Base-by-base conservation (phyloP, 1,140 invertebrate species). In the Acromyrmex heyeri region DNA sequence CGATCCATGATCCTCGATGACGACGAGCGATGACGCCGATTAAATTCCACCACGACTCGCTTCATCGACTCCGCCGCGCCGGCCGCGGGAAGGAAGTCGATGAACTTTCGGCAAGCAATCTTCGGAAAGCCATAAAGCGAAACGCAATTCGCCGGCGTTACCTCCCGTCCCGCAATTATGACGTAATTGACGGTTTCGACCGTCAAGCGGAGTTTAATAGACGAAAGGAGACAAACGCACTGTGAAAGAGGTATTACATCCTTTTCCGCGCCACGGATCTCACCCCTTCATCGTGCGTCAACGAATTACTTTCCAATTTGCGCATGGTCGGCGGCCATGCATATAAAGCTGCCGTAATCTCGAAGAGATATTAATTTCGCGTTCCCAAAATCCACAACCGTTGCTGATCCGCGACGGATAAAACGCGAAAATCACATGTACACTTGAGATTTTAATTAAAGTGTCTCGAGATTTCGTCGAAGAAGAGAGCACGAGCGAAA, bases 141-240 rank as follows among this genome's bases (percentile, higher is more conserved):
- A 59, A 81, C 53, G 62, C 48, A 57, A 24, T 53, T 78, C 48
- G 24, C 48, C n/a, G 67, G 14, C 38, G 65, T 64, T 72, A 65
- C 70, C 62, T 57, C 64, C 30, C 34, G 27, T n/a, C 87, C 72
- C 72, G 69, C 87, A 77, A 88, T 90, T 88, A 90, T 65, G 73
- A 88, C 21, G 88, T 88, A 90, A 90, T 90, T 90, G 83, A 86
- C 53, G 87, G 83, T 81, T 88, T 82, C 77, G 55, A 78, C 12
- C 50, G 44, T 53, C 61, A 50, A 44, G 44, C 21, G 57, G 34
- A 81, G 62, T 81, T 59, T 86, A 77, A 89, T 88, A 86, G 57
- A 86, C 70, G 85, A 88, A 88, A 67, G 38, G 53, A 86, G 72
- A 86, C 88, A 83, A 86, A 88, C 88, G 75, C 64, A 73, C 57